Conservation (phyloP, 2,113 vertebrate genomes). For the Dermatemys mawii region DNA sequence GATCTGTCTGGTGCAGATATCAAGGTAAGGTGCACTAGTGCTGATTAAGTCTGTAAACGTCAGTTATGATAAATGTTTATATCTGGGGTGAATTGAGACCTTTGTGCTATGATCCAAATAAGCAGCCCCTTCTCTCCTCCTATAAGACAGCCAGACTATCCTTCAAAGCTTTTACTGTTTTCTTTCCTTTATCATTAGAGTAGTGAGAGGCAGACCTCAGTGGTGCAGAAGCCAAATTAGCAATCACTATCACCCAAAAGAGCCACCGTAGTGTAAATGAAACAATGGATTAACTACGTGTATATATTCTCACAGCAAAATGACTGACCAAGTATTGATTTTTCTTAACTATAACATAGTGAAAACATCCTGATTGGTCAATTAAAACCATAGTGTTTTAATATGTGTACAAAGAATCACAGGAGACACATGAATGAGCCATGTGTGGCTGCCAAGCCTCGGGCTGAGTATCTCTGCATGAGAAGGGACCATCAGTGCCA, state of each 20-base stretch:
- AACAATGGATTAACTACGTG: too few species aligned
- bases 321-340: too few species aligned
- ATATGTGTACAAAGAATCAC: too few species aligned
- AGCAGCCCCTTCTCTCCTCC: neutral
- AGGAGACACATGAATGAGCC: too few species aligned
- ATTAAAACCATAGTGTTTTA: too few species aligned
- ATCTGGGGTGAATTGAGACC: neutral
- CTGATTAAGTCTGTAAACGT: neutral
- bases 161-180: neutral
- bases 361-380: too few species aligned
- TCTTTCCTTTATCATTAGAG: neutral
- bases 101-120: neutral
- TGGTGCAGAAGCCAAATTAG: neutral
- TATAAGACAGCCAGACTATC: neutral
- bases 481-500: too few species aligned
- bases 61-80: neutral
- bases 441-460: too few species aligned
- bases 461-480: too few species aligned
- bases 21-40: conserved; percentile 80
- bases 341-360: too few species aligned
- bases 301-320: too few species aligned
- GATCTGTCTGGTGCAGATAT: conserved; percentile 98
- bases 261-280: too few species aligned
- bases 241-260: neutral
- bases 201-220: neutral